These are phyloP conservation scores for Abramis brama DNA, from an alignment of 2,113 vertebrate genomes.

Conservation along the genomic window DNA sequence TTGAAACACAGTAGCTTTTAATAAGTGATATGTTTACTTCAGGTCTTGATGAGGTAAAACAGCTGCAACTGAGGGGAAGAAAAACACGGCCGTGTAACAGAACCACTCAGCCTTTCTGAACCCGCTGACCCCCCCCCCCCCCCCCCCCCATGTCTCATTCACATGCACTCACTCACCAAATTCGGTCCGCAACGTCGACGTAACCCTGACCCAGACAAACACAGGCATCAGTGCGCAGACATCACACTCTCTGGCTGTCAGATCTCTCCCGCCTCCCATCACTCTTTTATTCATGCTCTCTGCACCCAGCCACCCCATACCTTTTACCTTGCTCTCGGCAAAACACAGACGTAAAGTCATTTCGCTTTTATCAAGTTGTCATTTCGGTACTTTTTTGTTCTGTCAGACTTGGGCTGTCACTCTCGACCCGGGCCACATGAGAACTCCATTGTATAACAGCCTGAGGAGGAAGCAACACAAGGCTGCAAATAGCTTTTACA, in stretches of 20 bases:
- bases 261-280: slow-evolving; percentile 9
- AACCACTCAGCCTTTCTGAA: slow-evolving; percentile 60
- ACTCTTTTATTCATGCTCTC: slow-evolving; percentile 50
- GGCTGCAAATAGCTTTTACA: slow-evolving; percentile 65
- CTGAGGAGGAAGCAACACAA: slow-evolving; percentile 59
- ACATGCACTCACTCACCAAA: slow-evolving; percentile 15
- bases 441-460: slow-evolving; percentile 61
- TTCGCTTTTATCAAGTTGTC: slow-evolving; percentile 77
- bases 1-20: slow-evolving; percentile 4
- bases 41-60: slow-evolving; percentile 48
- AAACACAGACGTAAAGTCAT: slow-evolving; percentile 67
- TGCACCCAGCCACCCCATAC: slow-evolving; percentile 48
- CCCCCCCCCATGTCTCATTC: slow-evolving; percentile 60
- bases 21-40: slow-evolving; percentile 42
- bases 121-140: slow-evolving; percentile 64
- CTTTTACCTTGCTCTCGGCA: slow-evolving; percentile 69
- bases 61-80: slow-evolving; percentile 39
- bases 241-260: slow-evolving; percentile 44
- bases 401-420: slow-evolving; percentile 61
- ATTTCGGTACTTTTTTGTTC: slow-evolving; percentile 64
- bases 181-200: slow-evolving; percentile 45
- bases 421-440: slow-evolving; percentile 50
- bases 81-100: slow-evolving; percentile 64
- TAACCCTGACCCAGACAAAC: slow-evolving; percentile 60
- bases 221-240: slow-evolving; percentile 54